These are phyloP conservation scores for Xiphophorus maculatus DNA, from an alignment of 2,113 vertebrate genomes.

Conservation along the genomic window DNA sequence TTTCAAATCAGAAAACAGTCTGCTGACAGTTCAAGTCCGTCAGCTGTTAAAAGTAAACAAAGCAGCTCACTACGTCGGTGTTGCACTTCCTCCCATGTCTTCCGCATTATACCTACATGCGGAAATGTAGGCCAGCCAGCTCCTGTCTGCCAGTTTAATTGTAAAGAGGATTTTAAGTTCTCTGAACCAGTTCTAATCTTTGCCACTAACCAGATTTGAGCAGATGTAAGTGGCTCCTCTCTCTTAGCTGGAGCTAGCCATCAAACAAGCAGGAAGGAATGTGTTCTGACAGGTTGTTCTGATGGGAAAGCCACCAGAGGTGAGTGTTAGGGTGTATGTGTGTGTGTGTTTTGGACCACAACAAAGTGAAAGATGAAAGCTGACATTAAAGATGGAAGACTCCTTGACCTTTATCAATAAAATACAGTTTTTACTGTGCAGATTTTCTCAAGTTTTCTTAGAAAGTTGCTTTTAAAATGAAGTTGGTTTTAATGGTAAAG, in stretches of 20 bases:
- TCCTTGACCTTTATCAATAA: conserved; percentile 40
- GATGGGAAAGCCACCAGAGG: conserved; percentile 54
- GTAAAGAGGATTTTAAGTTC: conserved; percentile 72
- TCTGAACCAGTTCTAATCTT: conserved; percentile 68
- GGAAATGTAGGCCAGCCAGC: conserved; percentile 56
- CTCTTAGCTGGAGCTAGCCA: conserved; percentile 34
- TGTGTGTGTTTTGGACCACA: conserved; percentile 53
- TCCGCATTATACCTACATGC: conserved; percentile 22
- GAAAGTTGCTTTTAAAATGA: neutral
- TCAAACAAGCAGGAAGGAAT: conserved; percentile 65
- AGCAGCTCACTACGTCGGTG: neutral
- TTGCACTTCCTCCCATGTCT: conserved; percentile 17
- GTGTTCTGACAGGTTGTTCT: conserved; percentile 70
- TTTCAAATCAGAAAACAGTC: conserved; percentile 5
- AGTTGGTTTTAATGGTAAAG: neutral
- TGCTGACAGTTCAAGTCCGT: conserved; percentile 2
- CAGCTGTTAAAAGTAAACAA: conserved; percentile 45
- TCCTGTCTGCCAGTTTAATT: conserved; percentile 42
- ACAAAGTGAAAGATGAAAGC: conserved; percentile 50
- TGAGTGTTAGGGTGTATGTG: conserved; percentile 39
- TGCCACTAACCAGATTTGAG: conserved; percentile 76
- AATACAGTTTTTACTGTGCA: neutral
- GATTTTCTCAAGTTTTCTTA: neutral
- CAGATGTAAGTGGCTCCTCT: conserved; percentile 71
- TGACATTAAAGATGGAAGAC: conserved; percentile 33